A percentile compares a stretch with the other conserved stretches of the same genome.
Evolutionary conservation across 1,140 invertebrate species (phyloP).

Genomic region (Calephelis virginiensis): DNA sequence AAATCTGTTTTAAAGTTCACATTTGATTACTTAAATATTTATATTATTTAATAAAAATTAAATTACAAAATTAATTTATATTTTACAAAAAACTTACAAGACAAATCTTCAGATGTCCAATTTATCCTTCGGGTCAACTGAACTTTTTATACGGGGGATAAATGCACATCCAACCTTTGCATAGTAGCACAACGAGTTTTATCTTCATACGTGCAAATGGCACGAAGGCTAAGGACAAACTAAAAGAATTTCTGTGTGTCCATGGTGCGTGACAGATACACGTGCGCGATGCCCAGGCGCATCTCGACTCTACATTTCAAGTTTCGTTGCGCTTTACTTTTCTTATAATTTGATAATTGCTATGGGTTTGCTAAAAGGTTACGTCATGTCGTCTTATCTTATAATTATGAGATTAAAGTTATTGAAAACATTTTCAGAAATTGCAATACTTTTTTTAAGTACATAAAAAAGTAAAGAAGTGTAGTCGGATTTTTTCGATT

Average conservation of each 20-base stretch:
- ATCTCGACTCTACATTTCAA: conserved; percentile 35
- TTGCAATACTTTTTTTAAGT: no score
- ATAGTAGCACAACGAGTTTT: conserved; percentile 50
- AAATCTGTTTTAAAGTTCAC: background rate
- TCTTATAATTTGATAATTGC: conserved; percentile 37
- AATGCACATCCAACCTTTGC: conserved; percentile 24
- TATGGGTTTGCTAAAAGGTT: conserved; percentile 29
- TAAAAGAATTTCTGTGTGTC: conserved; percentile 65
- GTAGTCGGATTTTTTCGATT: no score
- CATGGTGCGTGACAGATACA: conserved; percentile 67
- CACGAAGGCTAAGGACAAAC: conserved; percentile 60
- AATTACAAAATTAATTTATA: no score
- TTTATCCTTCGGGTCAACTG: conserved; percentile 18
- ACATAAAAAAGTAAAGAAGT: no score
- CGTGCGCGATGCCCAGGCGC: conserved; percentile 52
- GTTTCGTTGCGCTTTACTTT: conserved; percentile 30
- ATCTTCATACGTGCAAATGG: conserved; percentile 54
- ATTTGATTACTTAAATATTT: no score
- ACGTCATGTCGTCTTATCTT: conserved; percentile 25
- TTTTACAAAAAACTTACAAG: conserved; percentile 37
- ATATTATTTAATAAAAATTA: no score
- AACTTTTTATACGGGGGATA: conserved; percentile 28
- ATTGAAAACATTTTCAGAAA: background rate
- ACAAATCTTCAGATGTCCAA: conserved; percentile 45
- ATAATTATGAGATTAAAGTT: background rate